phyloP scores from a whole-genome alignment of 2,888 invertebrate genomes.

The Trilocha varians region DNA sequence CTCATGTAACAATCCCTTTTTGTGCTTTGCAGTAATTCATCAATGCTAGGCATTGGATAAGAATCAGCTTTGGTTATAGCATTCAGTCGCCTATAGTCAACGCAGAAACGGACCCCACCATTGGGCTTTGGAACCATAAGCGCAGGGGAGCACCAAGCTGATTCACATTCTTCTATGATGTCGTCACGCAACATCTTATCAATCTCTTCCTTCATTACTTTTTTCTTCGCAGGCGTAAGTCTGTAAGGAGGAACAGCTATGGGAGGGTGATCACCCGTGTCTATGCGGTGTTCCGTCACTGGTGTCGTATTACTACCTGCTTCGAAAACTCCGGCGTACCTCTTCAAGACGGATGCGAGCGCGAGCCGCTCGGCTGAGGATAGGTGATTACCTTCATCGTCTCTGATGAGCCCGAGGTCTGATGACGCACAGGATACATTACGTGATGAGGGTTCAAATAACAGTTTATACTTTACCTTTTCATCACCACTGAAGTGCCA shows the following conservation, averaged over 20 bases:
- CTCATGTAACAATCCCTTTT: too few relatives aligned
- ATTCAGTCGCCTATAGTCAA: too few relatives aligned
- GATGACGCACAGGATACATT: not conserved
- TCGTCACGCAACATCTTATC: slow-evolving; percentile 12
- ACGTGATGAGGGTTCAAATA: not conserved
- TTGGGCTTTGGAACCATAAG: slow-evolving; percentile 22
- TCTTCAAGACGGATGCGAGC: not conserved
- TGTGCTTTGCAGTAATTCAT: too few relatives aligned
- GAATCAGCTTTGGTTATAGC: too few relatives aligned
- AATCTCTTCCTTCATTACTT: slow-evolving; percentile 7
- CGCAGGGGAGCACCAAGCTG: slow-evolving; percentile 21
- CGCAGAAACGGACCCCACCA: too few relatives aligned
- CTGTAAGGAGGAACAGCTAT: slow-evolving; percentile 5
- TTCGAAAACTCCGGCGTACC: slow-evolving; percentile 2
- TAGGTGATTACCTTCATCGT: slow-evolving; percentile 2
- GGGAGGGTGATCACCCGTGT: slow-evolving; percentile 6
- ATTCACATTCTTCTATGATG: slow-evolving; percentile 27
- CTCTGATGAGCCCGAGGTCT: not conserved
- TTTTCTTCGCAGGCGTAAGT: slow-evolving; percentile 9
- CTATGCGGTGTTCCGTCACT: slow-evolving; percentile 1
- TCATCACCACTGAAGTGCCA: not conserved
- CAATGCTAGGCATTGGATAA: too few relatives aligned
- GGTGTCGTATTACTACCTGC: slow-evolving; percentile 2
- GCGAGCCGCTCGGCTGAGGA: not conserved
- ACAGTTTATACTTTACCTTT: not conserved